phyloP scores from a whole-genome alignment of 1,140 invertebrate species.

The Anastrepha obliqua region DNA sequence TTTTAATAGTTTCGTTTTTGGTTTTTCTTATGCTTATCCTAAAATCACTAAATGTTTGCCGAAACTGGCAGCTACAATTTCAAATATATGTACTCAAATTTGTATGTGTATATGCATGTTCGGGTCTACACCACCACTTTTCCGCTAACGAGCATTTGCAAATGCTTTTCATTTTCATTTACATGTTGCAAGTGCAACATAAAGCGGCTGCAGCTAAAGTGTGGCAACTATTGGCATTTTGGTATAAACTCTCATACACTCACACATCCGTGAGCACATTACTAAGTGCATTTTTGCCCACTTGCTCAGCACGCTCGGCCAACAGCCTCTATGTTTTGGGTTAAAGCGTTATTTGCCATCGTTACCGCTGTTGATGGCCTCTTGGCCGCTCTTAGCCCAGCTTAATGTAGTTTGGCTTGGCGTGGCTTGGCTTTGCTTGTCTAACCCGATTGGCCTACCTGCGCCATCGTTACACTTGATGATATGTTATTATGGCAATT shows the following conservation, averaged over 20 bases:
- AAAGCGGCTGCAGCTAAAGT: not conserved
- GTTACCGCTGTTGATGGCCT: constrained; percentile 21
- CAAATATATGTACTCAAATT: not conserved
- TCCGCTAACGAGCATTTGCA: not conserved
- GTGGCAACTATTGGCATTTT: constrained; percentile 10
- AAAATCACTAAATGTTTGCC: not conserved
- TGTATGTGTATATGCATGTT: not conserved
- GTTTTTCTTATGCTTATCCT: not conserved
- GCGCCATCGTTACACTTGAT: constrained; percentile 47
- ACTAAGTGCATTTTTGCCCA: constrained; percentile 22
- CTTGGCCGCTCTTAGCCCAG: constrained; percentile 33
- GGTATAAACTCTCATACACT: not conserved
- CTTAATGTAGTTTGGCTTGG: constrained; percentile 13
- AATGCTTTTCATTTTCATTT: constrained; percentile 52
- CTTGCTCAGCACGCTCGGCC: not conserved
- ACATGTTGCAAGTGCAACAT: constrained; percentile 4
- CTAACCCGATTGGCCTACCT: constrained; percentile 38
- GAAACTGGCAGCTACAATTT: not conserved
- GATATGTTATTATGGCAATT: constrained; percentile 50
- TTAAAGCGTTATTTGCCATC: constrained; percentile 37
- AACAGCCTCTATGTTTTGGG: constrained; percentile 25
- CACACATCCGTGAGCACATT: not conserved
- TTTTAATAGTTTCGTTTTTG: not conserved
- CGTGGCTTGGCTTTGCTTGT: not conserved
- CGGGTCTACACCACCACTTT: not conserved